Conservation (phyloP, 1,140 invertebrate species). For the Zaprionus kolodkinae region DNA sequence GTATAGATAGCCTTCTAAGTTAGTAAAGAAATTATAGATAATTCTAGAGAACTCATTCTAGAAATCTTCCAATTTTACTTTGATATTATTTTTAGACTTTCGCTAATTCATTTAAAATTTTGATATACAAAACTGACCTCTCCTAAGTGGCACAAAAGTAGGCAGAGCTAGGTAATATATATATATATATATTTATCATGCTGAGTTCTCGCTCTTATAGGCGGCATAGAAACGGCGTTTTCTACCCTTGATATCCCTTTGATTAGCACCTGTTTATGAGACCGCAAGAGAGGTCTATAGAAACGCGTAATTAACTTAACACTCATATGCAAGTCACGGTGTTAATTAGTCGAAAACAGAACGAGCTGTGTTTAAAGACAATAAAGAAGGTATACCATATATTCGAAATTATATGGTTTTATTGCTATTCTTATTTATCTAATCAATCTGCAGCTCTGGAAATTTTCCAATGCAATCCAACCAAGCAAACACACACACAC, state of each 20-base stretch:
- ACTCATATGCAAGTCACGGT: conserved; percentile 50
- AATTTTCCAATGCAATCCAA: conserved; percentile 24
- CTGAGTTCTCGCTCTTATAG: not conserved
- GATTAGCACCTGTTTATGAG: conserved; percentile 1
- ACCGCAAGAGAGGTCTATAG: conserved; percentile 1
- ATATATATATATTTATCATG: not conserved
- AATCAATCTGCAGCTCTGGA: conserved; percentile 14
- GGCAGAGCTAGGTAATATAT: not conserved
- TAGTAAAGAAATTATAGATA: not conserved
- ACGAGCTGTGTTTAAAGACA: conserved; percentile 28
- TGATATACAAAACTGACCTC: not conserved
- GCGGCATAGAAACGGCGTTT: not conserved
- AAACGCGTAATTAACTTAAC: conserved; percentile 66
- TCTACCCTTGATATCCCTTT: not conserved
- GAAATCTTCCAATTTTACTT: not conserved
- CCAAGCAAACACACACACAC: not conserved
- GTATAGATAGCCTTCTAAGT: not conserved
- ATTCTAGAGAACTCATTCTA: not conserved
- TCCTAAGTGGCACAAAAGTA: not conserved
- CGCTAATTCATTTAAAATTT: not conserved
- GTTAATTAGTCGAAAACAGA: conserved; percentile 64
- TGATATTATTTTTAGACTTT: no score
- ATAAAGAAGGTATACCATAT: conserved; percentile 4
- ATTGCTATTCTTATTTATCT: conserved; percentile 10
- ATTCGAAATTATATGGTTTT: conserved; percentile 7